phyloP scores from a whole-genome alignment of 2,113 vertebrate species.

The Hydropotes inermis region DNA sequence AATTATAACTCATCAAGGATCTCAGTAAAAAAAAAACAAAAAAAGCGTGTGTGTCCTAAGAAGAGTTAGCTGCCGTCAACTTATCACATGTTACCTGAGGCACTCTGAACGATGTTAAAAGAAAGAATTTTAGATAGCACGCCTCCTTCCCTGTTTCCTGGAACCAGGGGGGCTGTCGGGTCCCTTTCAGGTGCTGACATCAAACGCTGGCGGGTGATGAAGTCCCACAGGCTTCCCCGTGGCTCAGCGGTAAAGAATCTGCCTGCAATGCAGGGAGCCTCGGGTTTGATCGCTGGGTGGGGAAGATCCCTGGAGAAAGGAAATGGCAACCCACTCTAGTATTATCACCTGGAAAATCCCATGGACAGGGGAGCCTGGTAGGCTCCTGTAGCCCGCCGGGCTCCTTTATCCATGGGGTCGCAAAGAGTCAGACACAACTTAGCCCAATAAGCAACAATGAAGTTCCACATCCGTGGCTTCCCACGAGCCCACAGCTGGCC shows the following conservation, averaged over 20 bases:
- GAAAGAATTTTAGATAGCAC: not conserved
- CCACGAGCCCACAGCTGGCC: fast-evolving
- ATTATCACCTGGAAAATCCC: not conserved
- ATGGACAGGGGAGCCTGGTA: not conserved
- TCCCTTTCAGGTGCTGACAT: not conserved
- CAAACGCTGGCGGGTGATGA: not conserved
- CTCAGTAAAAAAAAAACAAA: not conserved
- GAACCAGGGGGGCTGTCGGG: fast-evolving
- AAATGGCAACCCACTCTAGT: too few relatives aligned
- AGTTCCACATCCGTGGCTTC: not conserved
- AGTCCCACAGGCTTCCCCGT: not conserved
- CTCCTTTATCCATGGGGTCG: fast-evolving
- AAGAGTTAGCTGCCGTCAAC: not conserved
- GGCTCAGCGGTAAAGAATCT: not conserved
- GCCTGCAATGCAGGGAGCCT: too few relatives aligned
- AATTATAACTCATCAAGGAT: not conserved
- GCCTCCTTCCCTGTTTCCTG: not conserved
- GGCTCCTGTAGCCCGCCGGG: not conserved
- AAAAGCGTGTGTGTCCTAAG: not conserved
- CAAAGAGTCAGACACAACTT: not conserved
- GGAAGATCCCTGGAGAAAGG: too few relatives aligned
- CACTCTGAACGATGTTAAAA: not conserved
- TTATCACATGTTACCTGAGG: not conserved
- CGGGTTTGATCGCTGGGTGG: too few relatives aligned
- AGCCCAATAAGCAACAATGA: not conserved